Conservation (phyloP, 2,113 vertebrate genomes). For the Crocuta crocuta region DNA sequence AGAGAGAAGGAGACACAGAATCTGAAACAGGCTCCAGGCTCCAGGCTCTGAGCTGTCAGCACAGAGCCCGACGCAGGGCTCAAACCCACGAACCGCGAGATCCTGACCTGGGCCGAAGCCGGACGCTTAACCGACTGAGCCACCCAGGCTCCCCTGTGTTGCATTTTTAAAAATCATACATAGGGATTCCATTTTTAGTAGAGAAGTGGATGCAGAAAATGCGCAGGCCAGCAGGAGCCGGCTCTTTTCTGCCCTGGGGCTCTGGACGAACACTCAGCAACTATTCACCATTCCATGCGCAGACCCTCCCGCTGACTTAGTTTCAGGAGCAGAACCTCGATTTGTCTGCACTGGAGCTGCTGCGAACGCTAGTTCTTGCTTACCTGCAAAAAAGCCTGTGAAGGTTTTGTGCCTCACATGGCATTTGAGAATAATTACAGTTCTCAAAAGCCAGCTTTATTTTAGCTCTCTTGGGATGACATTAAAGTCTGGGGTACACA, state of each 20-base stretch:
- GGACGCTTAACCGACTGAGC: too few species aligned
- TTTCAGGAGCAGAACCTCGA: slow-evolving; percentile 64
- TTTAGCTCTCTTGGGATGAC: slow-evolving; percentile 31
- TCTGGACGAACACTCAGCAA: slow-evolving; percentile 70
- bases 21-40: too few species aligned
- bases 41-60: too few species aligned
- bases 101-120: too few species aligned
- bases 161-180: slow-evolving; percentile 19
- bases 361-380: slow-evolving; percentile 82
- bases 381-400: slow-evolving; percentile 77
- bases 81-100: too few species aligned
- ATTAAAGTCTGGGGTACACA: background rate
- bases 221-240: slow-evolving; percentile 17
- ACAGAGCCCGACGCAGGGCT: too few species aligned
- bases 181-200: slow-evolving; percentile 69
- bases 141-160: accelerated
- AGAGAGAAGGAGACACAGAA: too few species aligned
- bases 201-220: slow-evolving; percentile 54
- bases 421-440: slow-evolving; percentile 75
- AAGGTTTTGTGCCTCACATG: slow-evolving; percentile 77
- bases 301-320: slow-evolving; percentile 68
- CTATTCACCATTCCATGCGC: slow-evolving; percentile 63
- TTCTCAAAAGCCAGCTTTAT: slow-evolving; percentile 62
- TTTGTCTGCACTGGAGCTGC: slow-evolving; percentile 65
- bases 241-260: background rate